Conservation (phyloP, 2,888 invertebrate species). For the Lithophane semibrunnea region DNA sequence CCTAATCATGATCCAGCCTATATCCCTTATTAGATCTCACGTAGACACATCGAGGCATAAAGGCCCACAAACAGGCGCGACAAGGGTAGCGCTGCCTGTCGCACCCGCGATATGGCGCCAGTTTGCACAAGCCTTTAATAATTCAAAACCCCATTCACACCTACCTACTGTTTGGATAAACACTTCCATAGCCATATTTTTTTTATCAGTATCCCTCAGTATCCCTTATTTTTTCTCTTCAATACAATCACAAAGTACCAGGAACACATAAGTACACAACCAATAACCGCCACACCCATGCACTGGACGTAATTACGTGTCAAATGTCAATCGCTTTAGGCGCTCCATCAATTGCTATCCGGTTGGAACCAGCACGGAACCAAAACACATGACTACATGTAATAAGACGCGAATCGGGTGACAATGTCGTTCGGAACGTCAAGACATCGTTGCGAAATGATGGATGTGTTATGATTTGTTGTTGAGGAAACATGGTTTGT, state of each 20-base stretch:
- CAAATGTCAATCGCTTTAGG: conserved; percentile 80
- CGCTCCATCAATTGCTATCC: conserved; percentile 73
- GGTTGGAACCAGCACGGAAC: conserved; percentile 69
- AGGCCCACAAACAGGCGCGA: too few species aligned
- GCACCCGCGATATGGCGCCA: too few species aligned
- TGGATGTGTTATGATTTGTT: conserved; percentile 51
- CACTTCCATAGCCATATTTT: not conserved
- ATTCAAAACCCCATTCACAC: conserved; percentile 25
- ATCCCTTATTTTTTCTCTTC: conserved; percentile 1
- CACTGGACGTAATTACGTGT: conserved; percentile 71
- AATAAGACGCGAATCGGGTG: conserved; percentile 62
- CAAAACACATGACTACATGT: conserved; percentile 53
- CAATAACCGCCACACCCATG: conserved; percentile 37
- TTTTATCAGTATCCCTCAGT: too few species aligned
- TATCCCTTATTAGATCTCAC: conserved; percentile 3
- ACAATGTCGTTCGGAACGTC: conserved; percentile 57
- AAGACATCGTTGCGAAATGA: conserved; percentile 57
- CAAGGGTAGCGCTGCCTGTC: too few species aligned
- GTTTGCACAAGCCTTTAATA: not conserved
- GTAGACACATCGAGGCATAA: conserved; percentile 16
- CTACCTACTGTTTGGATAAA: not conserved
- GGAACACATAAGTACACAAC: conserved; percentile 16
- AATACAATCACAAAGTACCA: conserved; percentile 30
- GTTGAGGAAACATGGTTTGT: conserved; percentile 35
- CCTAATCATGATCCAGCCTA: not conserved